These are phyloP conservation scores for Drosophila littoralis DNA, from an alignment of 1,140 invertebrate species.

Conservation along the genomic window DNA sequence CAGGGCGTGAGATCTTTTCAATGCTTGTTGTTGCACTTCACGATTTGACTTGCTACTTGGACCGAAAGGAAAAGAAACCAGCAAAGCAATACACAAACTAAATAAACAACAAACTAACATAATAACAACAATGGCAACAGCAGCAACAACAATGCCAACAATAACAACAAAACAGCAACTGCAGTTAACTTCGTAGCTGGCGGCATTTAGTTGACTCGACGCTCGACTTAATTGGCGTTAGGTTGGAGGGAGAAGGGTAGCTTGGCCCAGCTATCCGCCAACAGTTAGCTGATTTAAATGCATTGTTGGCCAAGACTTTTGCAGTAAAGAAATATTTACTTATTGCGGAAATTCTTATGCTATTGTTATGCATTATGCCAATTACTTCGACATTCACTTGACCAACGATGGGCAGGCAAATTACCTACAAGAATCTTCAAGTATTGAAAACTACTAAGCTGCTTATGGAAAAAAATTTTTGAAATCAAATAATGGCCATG, in stretches of 20 bases:
- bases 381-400: neutral
- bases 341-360: neutral
- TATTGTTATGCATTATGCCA: slow-evolving; percentile 11
- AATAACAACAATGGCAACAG: slow-evolving; percentile 45
- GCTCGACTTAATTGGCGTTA: slow-evolving; percentile 71
- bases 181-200: slow-evolving; percentile 46
- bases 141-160: slow-evolving; percentile 45
- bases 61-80: slow-evolving; percentile 14
- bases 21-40: slow-evolving; percentile 49
- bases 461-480: neutral
- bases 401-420: slow-evolving; percentile 3
- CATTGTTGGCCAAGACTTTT: slow-evolving; percentile 8
- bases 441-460: neutral
- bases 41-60: slow-evolving; percentile 50
- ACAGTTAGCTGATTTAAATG: slow-evolving; percentile 8
- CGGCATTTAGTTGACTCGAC: slow-evolving; percentile 72
- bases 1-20: neutral
- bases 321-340: neutral
- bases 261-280: neutral
- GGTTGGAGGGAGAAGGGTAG: neutral
- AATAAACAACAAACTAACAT: slow-evolving; percentile 62
- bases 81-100: slow-evolving; percentile 60
- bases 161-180: slow-evolving; percentile 54
- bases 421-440: neutral
- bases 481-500: neutral